Percentiles rank a stretch among this genome's conserved stretches.
Conservation (phyloP, 2,888 invertebrate genomes). For the Epirrita christyi region DNA sequence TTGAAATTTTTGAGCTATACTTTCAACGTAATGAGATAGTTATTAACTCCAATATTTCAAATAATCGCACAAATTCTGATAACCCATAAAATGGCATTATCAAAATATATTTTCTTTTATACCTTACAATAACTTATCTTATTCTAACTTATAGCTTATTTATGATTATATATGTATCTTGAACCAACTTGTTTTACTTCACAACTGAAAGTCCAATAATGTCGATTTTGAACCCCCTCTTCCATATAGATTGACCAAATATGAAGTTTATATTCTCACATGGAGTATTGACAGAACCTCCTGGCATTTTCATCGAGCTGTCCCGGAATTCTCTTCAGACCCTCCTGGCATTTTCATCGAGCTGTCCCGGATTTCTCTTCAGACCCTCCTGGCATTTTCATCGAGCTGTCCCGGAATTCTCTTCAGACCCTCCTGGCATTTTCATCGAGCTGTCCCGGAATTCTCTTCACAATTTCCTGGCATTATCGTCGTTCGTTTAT, state of each 20-base stretch:
- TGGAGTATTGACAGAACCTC: too few species aligned
- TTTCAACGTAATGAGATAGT: background rate
- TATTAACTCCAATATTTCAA: conserved; percentile 15
- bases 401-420: background rate
- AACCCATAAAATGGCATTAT: conserved; percentile 36
- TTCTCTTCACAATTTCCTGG: background rate
- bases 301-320: conserved; percentile 1
- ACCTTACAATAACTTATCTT: conserved; percentile 18
- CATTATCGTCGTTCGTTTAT: too few species aligned
- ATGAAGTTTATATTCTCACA: background rate
- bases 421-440: background rate
- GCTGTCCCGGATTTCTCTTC: background rate
- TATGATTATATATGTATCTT: background rate
- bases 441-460: background rate
- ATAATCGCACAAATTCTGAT: conserved; percentile 22
- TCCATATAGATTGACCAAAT: background rate
- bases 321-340: background rate
- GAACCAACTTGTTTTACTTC: background rate
- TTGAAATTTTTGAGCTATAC: conserved; percentile 12
- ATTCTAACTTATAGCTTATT: background rate
- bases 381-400: background rate
- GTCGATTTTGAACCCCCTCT: background rate
- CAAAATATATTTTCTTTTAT: conserved; percentile 24
- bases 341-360: background rate
- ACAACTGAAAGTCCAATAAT: background rate